Evolutionary conservation across 2,797 vertebrate genomes (phyloP).

Genomic region (Xenopus petersii): DNA sequence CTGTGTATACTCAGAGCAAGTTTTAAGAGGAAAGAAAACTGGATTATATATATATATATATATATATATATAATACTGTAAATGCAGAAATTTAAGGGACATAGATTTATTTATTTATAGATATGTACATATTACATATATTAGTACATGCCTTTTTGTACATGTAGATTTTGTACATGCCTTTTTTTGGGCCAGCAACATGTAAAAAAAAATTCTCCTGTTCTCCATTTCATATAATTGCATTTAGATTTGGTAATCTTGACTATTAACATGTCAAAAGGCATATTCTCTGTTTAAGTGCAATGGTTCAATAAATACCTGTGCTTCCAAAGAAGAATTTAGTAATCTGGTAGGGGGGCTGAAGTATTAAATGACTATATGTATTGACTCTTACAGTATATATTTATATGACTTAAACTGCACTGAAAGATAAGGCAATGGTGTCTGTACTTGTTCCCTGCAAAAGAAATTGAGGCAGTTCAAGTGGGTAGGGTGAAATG

Average conservation of each 20-base stretch:
- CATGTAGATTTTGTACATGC: neutral
- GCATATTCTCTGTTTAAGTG: conserved; percentile 55
- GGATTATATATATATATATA: too few species aligned
- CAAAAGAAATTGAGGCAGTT: conserved; percentile 1
- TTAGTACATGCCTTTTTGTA: neutral
- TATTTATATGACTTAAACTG: conserved; percentile 61
- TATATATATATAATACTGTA: too few species aligned
- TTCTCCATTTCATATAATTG: conserved; percentile 58
- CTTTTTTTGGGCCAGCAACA: conserved; percentile 35
- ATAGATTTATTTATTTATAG: too few species aligned
- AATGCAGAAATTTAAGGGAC: too few species aligned
- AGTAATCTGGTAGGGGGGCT: conserved; percentile 55
- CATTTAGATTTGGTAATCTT: conserved; percentile 68
- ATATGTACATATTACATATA: too few species aligned
- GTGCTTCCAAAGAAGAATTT: conserved; percentile 57
- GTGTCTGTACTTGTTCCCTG: neutral
- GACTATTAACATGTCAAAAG: conserved; percentile 63
- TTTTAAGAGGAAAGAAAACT: too few species aligned
- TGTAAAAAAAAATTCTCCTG: conserved; percentile 55
- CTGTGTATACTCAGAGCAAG: too few species aligned
- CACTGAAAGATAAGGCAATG: conserved; percentile 52
- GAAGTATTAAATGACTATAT: conserved; percentile 53
- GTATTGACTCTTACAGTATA: conserved; percentile 38
- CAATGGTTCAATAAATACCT: conserved; percentile 65
- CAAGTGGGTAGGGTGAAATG: conserved; percentile 1